phyloP scores from a whole-genome alignment of 1,140 invertebrate genomes.

The Tigriopus japonicus region DNA sequence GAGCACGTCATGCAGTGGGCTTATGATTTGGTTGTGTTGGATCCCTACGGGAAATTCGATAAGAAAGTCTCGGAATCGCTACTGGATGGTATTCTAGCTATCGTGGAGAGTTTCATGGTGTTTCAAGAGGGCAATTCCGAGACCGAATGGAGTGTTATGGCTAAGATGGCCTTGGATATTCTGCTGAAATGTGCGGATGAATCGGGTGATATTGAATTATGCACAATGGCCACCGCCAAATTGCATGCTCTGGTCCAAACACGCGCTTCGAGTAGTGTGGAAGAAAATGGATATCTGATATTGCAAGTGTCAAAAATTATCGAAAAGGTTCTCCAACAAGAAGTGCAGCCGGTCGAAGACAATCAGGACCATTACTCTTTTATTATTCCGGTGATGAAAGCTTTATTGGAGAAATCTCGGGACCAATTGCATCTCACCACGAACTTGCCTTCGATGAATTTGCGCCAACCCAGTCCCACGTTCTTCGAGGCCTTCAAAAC shows the following conservation, averaged over 20 bases:
- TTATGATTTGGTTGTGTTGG: conserved; percentile 36
- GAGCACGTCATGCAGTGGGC: conserved; percentile 36
- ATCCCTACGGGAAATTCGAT: conserved; percentile 29
- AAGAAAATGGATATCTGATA: conserved; percentile 35
- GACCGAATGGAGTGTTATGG: conserved; percentile 38
- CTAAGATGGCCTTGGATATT: conserved; percentile 31
- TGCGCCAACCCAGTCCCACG: conserved; percentile 31
- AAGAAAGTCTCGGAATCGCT: conserved; percentile 35
- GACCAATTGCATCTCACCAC: conserved; percentile 30
- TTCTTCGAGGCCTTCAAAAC: conserved; percentile 42
- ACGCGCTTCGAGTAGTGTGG: conserved; percentile 30
- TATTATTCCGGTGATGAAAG: conserved; percentile 41
- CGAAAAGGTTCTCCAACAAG: neutral
- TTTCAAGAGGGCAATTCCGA: conserved; percentile 31
- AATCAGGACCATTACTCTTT: conserved; percentile 40
- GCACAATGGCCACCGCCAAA: conserved; percentile 38
- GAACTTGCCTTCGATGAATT: conserved; percentile 34
- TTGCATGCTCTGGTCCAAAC: conserved; percentile 39
- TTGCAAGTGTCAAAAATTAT: conserved; percentile 18
- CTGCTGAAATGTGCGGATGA: conserved; percentile 34
- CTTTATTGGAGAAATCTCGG: conserved; percentile 36
- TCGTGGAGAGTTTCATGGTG: conserved; percentile 33
- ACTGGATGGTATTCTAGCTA: conserved; percentile 34
- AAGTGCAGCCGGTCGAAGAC: conserved; percentile 20
- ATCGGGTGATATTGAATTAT: conserved; percentile 32